Evolutionary conservation across 2,113 vertebrate species (phyloP), one percentile per base, ranked within the genome.

Genomic region (Phocoena sinus): DNA sequence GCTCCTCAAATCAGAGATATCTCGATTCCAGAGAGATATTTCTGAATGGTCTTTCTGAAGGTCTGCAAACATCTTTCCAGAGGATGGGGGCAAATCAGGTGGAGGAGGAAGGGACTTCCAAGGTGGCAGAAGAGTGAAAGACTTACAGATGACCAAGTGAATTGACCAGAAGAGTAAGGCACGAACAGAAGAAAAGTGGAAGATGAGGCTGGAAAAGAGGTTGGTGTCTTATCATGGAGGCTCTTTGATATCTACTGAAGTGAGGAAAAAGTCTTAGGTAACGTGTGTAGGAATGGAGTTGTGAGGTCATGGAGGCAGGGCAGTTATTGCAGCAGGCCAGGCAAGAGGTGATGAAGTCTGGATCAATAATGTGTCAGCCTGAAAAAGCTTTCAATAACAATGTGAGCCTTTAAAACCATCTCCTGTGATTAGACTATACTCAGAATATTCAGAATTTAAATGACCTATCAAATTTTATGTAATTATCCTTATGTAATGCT

Each of bases 391-490:
- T 31, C 50, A 93, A 87, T 95, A 83, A 96, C 83, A 47, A 96
- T 20, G 68, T 0, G 60, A 89, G 62, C 63, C 63, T 95, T 96
- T 95, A 89, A 97, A 94, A 50, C 36, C 92, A 95, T 96, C 96
- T 84, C 83, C 86, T 94, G 65, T 67, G 96, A 97, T 96, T 97
- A 94, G 96, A 93, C 94, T 95, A 95, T 6, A 84, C 53, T 95
- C 38, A 12, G 79, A 94, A 84, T 96, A 96, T 87, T 94, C 92
- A 94, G 86, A 92, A 93, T 96, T 96, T 94, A 94, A 97, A 96
- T 97, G 94, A 90, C 92, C 94, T 94, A 84, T 97, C 94, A 98
- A 94, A 96, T 96, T 98, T 96, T 94, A 94, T 96, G 89, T 93
- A 96, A 93, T 97, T 89, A 84, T 89, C 63, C 58, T 97, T 96